These are phyloP conservation scores for Lordiphosa collinella DNA, from an alignment of 1,140 invertebrate genomes.

Conservation along the genomic window DNA sequence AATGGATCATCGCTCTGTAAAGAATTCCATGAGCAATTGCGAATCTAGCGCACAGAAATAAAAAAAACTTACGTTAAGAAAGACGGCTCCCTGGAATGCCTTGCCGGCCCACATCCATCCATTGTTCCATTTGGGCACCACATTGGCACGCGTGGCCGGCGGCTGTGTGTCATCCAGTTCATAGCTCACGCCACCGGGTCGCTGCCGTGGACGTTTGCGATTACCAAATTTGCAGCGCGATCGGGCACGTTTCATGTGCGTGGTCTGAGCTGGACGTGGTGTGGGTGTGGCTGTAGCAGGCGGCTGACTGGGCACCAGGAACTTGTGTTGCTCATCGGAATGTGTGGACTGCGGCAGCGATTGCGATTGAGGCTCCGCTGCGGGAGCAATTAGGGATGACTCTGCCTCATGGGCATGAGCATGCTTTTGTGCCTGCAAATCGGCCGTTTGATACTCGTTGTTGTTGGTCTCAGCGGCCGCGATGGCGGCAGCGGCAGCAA, in stretches of 20 bases:
- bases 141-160: conserved; percentile 79
- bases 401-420: conserved; percentile 4
- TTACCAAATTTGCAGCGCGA: conserved; percentile 73
- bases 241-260: conserved; percentile 56
- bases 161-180: conserved; percentile 68
- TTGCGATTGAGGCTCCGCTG: conserved; percentile 24
- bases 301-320: conserved; percentile 42
- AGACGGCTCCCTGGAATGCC: conserved; percentile 90
- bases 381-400: conserved; percentile 2
- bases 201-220: conserved; percentile 66
- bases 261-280: conserved; percentile 20
- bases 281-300: not conserved
- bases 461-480: conserved; percentile 60
- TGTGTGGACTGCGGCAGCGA: conserved; percentile 44
- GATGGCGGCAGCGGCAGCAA: not conserved
- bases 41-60: too few species aligned
- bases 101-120: conserved; percentile 95
- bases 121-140: conserved; percentile 90
- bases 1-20: conserved; percentile 89
- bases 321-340: conserved; percentile 63
- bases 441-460: conserved; percentile 64
- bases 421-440: conserved; percentile 56
- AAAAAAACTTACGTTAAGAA: conserved; percentile 87
- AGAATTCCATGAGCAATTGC: not conserved
- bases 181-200: conserved; percentile 62